phyloP scores from a whole-genome alignment of 2,888 invertebrate species.

The Diplolepis rosae region DNA sequence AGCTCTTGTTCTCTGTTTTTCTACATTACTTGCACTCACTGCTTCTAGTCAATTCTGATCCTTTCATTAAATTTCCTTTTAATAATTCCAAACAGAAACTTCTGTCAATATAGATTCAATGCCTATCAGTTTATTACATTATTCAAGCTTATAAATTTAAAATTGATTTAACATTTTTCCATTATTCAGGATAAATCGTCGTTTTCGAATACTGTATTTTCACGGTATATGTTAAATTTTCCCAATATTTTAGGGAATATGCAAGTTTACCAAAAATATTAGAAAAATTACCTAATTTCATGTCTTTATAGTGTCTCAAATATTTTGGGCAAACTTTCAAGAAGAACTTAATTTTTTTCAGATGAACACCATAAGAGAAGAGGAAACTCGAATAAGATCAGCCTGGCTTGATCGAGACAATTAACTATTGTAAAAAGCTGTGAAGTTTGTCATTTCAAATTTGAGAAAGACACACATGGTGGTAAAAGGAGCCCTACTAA shows the following conservation, averaged over 20 bases:
- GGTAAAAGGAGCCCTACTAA: constrained; percentile 31
- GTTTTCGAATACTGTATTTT: too few species aligned
- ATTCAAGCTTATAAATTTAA: too few species aligned
- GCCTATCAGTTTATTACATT: too few species aligned
- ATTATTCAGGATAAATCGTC: too few species aligned
- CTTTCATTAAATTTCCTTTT: constrained; percentile 1
- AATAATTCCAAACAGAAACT: background rate
- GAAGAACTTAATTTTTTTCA: too few species aligned
- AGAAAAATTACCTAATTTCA: too few species aligned
- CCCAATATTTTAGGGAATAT: too few species aligned
- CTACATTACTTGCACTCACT: constrained; percentile 47
- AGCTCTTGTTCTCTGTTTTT: constrained; percentile 46
- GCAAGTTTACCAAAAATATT: too few species aligned
- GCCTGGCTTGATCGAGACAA: background rate
- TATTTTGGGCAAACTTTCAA: too few species aligned
- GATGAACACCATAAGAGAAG: constrained; percentile 9
- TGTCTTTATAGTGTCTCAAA: too few species aligned
- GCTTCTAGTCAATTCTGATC: constrained; percentile 46
- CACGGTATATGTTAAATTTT: too few species aligned
- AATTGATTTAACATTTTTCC: too few species aligned
- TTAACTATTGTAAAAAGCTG: constrained; percentile 9
- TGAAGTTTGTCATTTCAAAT: constrained; percentile 10
- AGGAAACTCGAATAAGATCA: background rate
- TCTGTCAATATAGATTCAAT: background rate
- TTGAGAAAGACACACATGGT: constrained; percentile 11